phyloP scores from a whole-genome alignment of 2,888 invertebrate species.

The Ptycholaimellus sp. region DNA sequence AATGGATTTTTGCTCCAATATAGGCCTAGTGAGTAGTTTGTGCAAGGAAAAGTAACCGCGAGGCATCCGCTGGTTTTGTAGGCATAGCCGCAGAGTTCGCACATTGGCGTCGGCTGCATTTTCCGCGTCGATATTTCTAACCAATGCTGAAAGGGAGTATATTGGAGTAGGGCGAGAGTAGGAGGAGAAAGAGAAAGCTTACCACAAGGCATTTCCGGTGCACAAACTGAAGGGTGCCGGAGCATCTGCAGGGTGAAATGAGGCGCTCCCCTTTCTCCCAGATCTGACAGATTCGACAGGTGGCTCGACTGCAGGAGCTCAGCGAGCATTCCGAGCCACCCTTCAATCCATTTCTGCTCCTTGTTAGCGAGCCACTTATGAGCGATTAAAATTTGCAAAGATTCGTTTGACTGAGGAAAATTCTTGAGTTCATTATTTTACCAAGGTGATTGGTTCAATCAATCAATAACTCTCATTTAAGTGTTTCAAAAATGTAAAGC shows the following conservation, averaged over 20 bases:
- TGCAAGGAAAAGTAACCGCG: conserved; percentile 27
- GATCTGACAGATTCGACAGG: conserved; percentile 35
- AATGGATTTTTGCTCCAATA: no score
- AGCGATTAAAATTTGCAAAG: no score
- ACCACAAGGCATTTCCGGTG: conserved; percentile 34
- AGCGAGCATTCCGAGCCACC: no score
- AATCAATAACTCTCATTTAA: no score
- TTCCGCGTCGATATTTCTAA: conserved; percentile 32
- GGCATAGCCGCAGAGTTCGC: conserved; percentile 35
- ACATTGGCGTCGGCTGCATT: conserved; percentile 31
- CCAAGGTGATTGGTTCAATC: no score
- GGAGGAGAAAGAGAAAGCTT: conserved; percentile 7
- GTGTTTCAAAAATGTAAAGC: no score
- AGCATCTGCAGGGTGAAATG: conserved; percentile 35
- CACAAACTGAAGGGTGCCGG: conserved; percentile 34
- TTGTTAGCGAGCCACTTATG: no score
- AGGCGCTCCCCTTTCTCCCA: conserved; percentile 25
- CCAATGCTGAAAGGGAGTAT: conserved; percentile 30
- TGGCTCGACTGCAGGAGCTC: conserved; percentile 14
- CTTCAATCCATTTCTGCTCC: no score
- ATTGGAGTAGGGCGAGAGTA: not conserved
- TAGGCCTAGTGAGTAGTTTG: no score
- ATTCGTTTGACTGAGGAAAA: no score
- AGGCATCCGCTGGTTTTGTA: conserved; percentile 33
- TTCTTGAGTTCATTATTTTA: no score